These are phyloP conservation scores for Gobionotothen gibberifrons DNA, from an alignment of 2,797 vertebrate genomes.

Conservation along the genomic window DNA sequence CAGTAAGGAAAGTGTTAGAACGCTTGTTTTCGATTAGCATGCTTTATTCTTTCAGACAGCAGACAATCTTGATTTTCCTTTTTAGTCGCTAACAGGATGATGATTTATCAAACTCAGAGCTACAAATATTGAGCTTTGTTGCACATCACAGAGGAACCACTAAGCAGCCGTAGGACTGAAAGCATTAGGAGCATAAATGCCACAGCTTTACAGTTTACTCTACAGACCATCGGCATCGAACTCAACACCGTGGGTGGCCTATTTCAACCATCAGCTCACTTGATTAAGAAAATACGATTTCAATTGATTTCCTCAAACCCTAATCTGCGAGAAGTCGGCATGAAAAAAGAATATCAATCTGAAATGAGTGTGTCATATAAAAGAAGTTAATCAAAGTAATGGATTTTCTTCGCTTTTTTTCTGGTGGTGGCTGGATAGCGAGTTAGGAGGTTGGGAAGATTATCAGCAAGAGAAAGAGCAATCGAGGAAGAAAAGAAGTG, in stretches of 20 bases:
- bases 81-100: slow-evolving; percentile 59
- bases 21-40: slow-evolving; percentile 51
- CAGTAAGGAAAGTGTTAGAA: slow-evolving; percentile 26
- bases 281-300: slow-evolving; percentile 75
- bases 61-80: slow-evolving; percentile 44
- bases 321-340: slow-evolving; percentile 65
- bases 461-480: slow-evolving; percentile 44
- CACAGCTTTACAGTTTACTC: slow-evolving; percentile 51
- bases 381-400: slow-evolving; percentile 81
- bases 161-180: slow-evolving; percentile 43
- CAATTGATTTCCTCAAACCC: slow-evolving; percentile 71
- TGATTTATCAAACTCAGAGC: slow-evolving; percentile 61
- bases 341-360: slow-evolving; percentile 64
- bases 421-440: slow-evolving; percentile 33
- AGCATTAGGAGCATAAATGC: slow-evolving; percentile 45
- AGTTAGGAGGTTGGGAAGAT: slow-evolving; percentile 40
- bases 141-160: slow-evolving; percentile 38
- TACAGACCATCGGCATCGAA: slow-evolving; percentile 55
- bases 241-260: slow-evolving; percentile 49
- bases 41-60: slow-evolving; percentile 31
- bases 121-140: slow-evolving; percentile 57
- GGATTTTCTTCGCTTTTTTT: slow-evolving; percentile 62
- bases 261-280: slow-evolving; percentile 60
- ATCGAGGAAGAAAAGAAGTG: slow-evolving; percentile 47
- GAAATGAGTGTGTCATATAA: slow-evolving; percentile 68